Base-by-base conservation (phyloP, 2,888 invertebrate genomes). In the Conistra vaccinii region DNA sequence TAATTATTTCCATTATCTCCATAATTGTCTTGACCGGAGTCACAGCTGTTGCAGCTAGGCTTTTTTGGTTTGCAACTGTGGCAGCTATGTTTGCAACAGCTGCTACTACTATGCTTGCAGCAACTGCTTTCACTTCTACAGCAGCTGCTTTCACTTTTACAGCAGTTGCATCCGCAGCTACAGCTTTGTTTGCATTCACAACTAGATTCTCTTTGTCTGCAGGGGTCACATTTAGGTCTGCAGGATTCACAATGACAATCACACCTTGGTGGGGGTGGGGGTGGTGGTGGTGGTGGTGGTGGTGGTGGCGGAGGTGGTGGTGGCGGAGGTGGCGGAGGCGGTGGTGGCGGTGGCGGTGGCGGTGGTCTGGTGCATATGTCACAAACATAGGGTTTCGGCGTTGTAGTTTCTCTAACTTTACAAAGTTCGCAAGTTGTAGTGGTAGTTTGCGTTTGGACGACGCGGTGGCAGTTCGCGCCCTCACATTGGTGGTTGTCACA, bases 401-500 rank as follows among this genome's bases (percentile, higher is more conserved):
- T 76, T 32, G 39, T 51, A 6, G 7, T 17, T 29, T 78, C 69
- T 63, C n/a, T 63, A 51, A 1, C 5, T 55, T 80, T 51, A 73
- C 74, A 80, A 42, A 35, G 10, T 1, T 63, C 66, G 26, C 74
- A 80, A 51, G 66, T 55, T 20, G 51, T 53, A 20, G 65, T 55
- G 7, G 48, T 39, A 3, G 39, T 66, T 17, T 60, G 32, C 7
- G 39, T 57, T 74, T 68, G 17, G 3, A 12, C 17, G 17, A 29
- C n/a, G 14, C 17, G 81, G 23, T 68, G 39, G 26, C 78, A 78
- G 45, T 58, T 75, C 1, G 14, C 20, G 1, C 58, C 67, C 20
- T 81, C 58, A 53, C 78, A 80, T 1, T 61, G 80, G 32, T 57
- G 14, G 1, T 20, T 10, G 0, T 74, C 66, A 67, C 81, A 78